phyloP scores from a whole-genome alignment of 2,888 invertebrate genomes.

The Cryptocheilus praepositus region DNA sequence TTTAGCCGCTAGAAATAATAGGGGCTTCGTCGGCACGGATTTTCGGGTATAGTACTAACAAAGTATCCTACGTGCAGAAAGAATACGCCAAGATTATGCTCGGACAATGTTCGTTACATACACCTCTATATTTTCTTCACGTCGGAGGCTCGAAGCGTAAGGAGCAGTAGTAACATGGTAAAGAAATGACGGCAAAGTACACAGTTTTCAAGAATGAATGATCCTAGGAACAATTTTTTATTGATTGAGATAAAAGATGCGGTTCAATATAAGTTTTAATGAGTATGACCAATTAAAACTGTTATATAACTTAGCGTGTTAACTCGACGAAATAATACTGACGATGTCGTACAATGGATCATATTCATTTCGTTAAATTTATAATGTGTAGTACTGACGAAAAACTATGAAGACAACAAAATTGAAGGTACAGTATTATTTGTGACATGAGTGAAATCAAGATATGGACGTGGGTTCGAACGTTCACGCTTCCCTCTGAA shows the following conservation, averaged over 20 bases:
- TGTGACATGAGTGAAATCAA: constrained; percentile 24
- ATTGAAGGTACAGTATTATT: constrained; percentile 48
- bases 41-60: too few species aligned
- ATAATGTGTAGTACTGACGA: constrained; percentile 39
- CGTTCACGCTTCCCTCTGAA: too few species aligned
- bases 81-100: too few species aligned
- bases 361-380: constrained; percentile 42
- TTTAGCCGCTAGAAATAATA: too few species aligned
- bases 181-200: constrained; percentile 34
- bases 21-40: too few species aligned
- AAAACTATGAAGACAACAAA: constrained; percentile 56
- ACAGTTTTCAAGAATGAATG: constrained; percentile 44
- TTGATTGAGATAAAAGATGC: constrained; percentile 54
- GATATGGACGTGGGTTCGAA: background rate
- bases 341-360: constrained; percentile 58
- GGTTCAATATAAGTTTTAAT: constrained; percentile 43
- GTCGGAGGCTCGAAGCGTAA: background rate
- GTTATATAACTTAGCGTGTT: constrained; percentile 51
- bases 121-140: too few species aligned
- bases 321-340: constrained; percentile 62
- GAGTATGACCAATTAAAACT: constrained; percentile 56
- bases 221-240: constrained; percentile 64
- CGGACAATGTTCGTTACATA: too few species aligned
- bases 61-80: too few species aligned
- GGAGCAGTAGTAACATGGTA: constrained; percentile 17